Percentiles rank a stretch among this genome's conserved stretches.
Evolutionary conservation across 37 sponge, comb jelly and placozoan genomes (phyloP).

Genomic region (Agelas oroides): DNA sequence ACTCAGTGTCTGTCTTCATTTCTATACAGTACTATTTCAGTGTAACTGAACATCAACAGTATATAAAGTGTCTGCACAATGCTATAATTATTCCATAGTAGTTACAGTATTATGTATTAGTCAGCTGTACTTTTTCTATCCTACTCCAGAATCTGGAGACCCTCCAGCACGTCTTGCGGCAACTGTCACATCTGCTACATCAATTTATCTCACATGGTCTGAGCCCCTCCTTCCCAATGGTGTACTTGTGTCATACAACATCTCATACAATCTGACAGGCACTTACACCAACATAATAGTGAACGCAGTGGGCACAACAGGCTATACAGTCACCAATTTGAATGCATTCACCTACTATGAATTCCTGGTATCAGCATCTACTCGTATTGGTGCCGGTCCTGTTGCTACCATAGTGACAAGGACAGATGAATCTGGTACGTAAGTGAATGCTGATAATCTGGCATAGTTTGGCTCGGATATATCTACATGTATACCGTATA

Average conservation of each 20-base stretch:
- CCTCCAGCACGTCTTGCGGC: background rate
- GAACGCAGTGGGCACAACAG: background rate
- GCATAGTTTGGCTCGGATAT: no score
- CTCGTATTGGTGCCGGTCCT: background rate
- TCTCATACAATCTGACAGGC: constrained; percentile 5
- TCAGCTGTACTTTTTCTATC: background rate
- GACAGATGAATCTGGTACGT: background rate
- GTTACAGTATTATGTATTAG: no score
- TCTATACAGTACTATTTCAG: no score
- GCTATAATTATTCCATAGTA: no score
- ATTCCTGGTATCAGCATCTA: background rate
- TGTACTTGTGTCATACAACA: background rate
- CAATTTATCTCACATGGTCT: background rate
- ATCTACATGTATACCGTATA: background rate
- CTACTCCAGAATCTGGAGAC: constrained; percentile 5
- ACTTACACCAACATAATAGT: background rate
- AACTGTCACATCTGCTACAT: background rate
- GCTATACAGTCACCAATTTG: background rate
- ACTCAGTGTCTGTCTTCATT: no score
- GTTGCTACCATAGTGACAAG: background rate
- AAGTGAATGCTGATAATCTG: no score
- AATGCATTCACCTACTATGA: background rate
- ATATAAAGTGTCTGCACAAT: no score
- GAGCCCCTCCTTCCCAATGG: constrained; percentile 4
- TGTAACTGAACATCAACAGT: no score